These are phyloP conservation scores for Corydoras maculifer DNA, from an alignment of 2,113 vertebrate genomes.

Conservation along the genomic window DNA sequence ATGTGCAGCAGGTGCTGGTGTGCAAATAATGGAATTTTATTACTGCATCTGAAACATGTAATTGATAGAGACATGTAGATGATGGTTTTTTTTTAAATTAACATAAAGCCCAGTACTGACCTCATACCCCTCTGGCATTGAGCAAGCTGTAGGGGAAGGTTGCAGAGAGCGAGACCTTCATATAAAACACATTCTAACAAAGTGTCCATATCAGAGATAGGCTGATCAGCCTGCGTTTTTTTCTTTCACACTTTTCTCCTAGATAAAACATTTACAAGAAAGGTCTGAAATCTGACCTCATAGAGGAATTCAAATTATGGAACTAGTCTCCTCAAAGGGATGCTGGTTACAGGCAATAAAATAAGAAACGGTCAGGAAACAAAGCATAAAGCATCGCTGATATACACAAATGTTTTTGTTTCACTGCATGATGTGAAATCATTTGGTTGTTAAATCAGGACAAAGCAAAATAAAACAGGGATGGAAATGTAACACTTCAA, in stretches of 20 bases:
- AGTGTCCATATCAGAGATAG: too few species aligned
- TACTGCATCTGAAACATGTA: neutral
- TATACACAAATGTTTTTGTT: neutral
- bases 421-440: constrained; percentile 1
- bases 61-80: neutral
- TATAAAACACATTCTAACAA: neutral
- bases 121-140: neutral
- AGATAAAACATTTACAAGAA: too few species aligned
- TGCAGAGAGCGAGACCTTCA: neutral
- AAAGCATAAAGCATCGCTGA: neutral
- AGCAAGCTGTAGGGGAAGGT: neutral
- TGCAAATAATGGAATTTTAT: constrained; percentile 1
- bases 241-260: too few species aligned
- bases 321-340: neutral
- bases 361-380: neutral
- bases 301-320: too few species aligned
- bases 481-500: neutral
- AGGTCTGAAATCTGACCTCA: too few species aligned
- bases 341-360: neutral
- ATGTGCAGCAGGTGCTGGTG: neutral
- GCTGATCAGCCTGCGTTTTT: too few species aligned
- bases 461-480: neutral
- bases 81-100: neutral
- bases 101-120: neutral
- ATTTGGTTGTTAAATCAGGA: neutral